Percentiles rank a stretch among this genome's conserved stretches.
Conservation (phyloP, 1,140 invertebrate species). For the Neodiprion pinetum region DNA sequence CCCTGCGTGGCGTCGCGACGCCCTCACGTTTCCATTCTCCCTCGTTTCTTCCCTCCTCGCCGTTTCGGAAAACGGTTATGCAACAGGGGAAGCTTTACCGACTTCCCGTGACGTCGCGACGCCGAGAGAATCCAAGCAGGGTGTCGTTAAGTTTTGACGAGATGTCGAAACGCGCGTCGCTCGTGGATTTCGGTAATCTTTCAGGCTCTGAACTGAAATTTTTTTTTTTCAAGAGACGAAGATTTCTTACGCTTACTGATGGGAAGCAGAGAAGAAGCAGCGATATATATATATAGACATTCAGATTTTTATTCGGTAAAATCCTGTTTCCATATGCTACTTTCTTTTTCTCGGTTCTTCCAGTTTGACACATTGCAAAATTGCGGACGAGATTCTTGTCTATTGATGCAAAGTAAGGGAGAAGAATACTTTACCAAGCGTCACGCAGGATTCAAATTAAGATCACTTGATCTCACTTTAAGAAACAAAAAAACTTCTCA, state of each 20-base stretch:
- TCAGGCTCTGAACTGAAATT: conserved; percentile 22
- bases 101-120: conserved; percentile 34
- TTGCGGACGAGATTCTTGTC: background rate
- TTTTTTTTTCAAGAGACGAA: conserved; percentile 21
- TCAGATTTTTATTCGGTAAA: too few relatives aligned
- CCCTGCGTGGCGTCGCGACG: conserved; percentile 2
- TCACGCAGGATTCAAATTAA: too few relatives aligned
- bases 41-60: conserved; percentile 6
- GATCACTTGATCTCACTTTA: too few relatives aligned
- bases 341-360: background rate
- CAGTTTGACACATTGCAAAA: background rate
- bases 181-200: conserved; percentile 29
- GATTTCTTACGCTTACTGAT: background rate
- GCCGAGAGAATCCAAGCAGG: conserved; percentile 11
- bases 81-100: conserved; percentile 20
- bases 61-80: conserved; percentile 7
- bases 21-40: conserved; percentile 11
- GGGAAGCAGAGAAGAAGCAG: too few relatives aligned
- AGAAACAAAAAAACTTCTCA: too few relatives aligned
- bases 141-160: conserved; percentile 30
- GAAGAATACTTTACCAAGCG: background rate
- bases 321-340: conserved; percentile 12
- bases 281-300: too few relatives aligned
- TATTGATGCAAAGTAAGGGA: conserved; percentile 7
- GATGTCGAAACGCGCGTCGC: conserved; percentile 16